Base-by-base conservation (phyloP, 2,113 vertebrate species). In the Miniopterus natalensis region DNA sequence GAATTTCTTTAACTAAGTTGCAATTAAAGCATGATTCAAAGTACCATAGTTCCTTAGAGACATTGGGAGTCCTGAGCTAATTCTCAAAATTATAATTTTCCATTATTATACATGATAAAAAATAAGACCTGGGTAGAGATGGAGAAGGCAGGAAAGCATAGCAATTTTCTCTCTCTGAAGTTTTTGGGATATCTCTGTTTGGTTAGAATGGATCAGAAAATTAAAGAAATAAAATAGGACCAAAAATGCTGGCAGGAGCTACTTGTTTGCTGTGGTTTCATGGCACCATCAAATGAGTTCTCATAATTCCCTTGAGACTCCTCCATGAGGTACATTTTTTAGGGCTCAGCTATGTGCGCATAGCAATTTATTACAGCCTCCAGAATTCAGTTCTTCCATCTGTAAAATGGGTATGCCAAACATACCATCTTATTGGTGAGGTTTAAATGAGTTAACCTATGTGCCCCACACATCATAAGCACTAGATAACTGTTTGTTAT, bases 121-220 rank as follows among this genome's bases (percentile, higher is more conserved):
- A 92, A 84, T 6, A 71, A 86, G 8, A 3, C n/a, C 15, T 31
- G 8, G 12, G n/a, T 5, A 77, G 47, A 87, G 18, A 47, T 6
- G 14, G 66, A 66, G 17, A 59, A 73, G 61, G n/a, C 73, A 85
- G 18, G 10, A 42, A 73, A 89, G 3, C 4, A 36, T 47, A 83
- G 2, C 8, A 36, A 27, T 63, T 96, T 78, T 80, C 2, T 49
- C 61, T 84, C 42, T 68, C 49, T 36, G 21, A 10, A 27, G 4
- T 25, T 70, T 85, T 61, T 27, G 29, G 47, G 27, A 51, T 40
- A 45, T 29, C 7, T 47, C 20, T 83, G 14, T 14, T 59, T 59
- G 25, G 18, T 77, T 85, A 21, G 75, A 92, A 79, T 68, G 20
- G 42, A 59, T 36, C 25, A 65, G 53, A 80, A 83, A 81, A 61